phyloP scores from a whole-genome alignment of 2,113 vertebrate species.

The Psettodes erumei region DNA sequence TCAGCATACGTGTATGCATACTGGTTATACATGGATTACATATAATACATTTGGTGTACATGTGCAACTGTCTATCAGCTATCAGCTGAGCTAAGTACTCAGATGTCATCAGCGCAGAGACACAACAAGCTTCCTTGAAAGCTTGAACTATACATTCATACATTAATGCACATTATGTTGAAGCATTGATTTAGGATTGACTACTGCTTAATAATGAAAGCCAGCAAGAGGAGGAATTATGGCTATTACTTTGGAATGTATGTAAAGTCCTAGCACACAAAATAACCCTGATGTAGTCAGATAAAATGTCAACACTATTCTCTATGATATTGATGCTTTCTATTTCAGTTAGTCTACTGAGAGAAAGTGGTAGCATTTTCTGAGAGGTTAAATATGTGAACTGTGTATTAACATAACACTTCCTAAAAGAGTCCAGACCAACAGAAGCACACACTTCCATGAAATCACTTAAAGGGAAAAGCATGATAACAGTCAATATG shows the following conservation, averaged over 20 bases:
- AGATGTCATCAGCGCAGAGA: constrained; percentile 34
- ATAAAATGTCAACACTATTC: constrained; percentile 34
- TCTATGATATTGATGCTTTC: constrained; percentile 30
- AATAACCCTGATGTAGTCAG: constrained; percentile 35
- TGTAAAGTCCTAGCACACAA: constrained; percentile 51
- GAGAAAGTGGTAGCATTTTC: constrained; percentile 38
- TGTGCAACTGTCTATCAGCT: constrained; percentile 48
- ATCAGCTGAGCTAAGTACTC: constrained; percentile 32
- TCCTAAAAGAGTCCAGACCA: constrained; percentile 6
- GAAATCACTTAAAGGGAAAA: constrained; percentile 43
- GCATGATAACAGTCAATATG: constrained; percentile 40
- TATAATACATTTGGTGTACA: constrained; percentile 53
- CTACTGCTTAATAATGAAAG: constrained; percentile 48
- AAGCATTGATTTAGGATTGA: constrained; percentile 36
- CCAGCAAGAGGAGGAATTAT: constrained; percentile 48
- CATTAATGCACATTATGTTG: constrained; percentile 61
- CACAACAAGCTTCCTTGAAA: constrained; percentile 34
- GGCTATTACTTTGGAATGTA: constrained; percentile 60
- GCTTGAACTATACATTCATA: constrained; percentile 66
- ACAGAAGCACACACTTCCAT: background rate
- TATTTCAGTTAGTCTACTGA: constrained; percentile 45
- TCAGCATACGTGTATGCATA: constrained; percentile 69
- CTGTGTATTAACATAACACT: background rate
- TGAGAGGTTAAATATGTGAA: constrained; percentile 39
- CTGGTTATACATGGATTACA: constrained; percentile 52